Evolutionary conservation across 1,140 invertebrate species (phyloP), one percentile per base, ranked within the genome.

Genomic region (Hesperophylax magnus): DNA sequence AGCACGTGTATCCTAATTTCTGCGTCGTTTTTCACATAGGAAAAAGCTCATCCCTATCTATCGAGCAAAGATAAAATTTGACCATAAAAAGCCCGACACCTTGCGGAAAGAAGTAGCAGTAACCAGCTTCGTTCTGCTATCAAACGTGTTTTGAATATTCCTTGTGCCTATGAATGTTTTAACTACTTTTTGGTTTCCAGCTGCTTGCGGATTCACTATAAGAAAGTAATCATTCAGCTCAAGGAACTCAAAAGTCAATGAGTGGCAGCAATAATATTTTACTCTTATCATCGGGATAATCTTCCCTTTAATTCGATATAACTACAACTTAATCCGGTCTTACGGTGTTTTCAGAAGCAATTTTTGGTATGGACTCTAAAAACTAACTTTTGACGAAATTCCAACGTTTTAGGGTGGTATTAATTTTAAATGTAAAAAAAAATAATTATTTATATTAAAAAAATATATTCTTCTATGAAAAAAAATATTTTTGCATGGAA

Each of bases 1-100:
- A 53, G 69, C 69, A 72, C 69, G 69, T 72, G 69, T 72, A 72
- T 72, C 69, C 69, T 72, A 72, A 72, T 72, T 72, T 72, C 69
- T 24, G 69, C 69, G 47, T 54, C 39, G 69, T 18, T 72, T 72
- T 69, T 72, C 69, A 72, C 47, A 54, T 53, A 72, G 67, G 39
- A 72, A 72, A 72, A 72, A 18, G 65, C 65, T 31, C 18, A 5
- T 34, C 31, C 5, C 31, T n/a, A 39, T 18, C 31, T 3, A 6
- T 27, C 31, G 8, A 69, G 65, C 24, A n/a, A 17, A 0, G 27
- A 3, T 14, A 69, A 39, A 39, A 27, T 15, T 17, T 2, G 17
- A 8, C 15, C 11, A 34, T 39, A 47, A 69, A n/a, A 69, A 34
- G 34, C 7, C 8, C 31, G 31, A 0, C 17, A 17, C 24, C 17